Conservation (phyloP, 2,113 vertebrate species). For the Siphamia tubifer region DNA sequence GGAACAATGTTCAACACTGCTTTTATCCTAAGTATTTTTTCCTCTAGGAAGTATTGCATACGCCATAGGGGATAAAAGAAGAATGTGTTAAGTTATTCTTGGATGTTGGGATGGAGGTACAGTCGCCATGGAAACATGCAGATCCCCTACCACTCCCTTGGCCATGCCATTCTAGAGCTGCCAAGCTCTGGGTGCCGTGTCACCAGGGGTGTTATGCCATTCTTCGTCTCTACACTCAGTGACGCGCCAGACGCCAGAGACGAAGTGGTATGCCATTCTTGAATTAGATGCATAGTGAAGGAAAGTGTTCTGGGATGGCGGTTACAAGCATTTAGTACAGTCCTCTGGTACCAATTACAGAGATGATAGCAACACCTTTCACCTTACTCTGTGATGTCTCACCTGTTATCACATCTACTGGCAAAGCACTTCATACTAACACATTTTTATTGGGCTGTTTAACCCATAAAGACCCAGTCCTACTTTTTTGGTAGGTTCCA, state of each 20-base stretch:
- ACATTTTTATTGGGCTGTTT: no score
- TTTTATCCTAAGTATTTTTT: conserved; percentile 41
- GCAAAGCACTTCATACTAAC: neutral
- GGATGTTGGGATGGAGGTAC: conserved; percentile 54
- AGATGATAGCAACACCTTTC: neutral
- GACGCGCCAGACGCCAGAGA: conserved; percentile 29
- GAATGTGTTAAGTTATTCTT: conserved; percentile 69
- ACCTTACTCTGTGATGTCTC: neutral
- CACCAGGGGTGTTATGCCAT: conserved; percentile 43
- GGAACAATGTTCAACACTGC: neutral
- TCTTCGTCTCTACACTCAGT: conserved; percentile 23
- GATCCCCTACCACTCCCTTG: conserved; percentile 59
- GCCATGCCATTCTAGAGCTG: conserved; percentile 46
- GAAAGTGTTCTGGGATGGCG: conserved; percentile 23
- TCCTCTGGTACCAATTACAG: neutral
- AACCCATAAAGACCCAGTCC: no score
- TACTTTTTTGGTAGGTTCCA: no score
- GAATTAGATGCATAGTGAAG: conserved; percentile 5
- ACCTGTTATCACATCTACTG: no score
- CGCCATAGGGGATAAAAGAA: conserved; percentile 37
- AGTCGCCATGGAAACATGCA: conserved; percentile 69
- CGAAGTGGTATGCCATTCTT: conserved; percentile 19
- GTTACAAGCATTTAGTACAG: neutral
- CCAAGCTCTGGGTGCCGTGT: conserved; percentile 52
- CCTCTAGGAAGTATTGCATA: conserved; percentile 51